Conservation (phyloP, 2,888 invertebrate species). For the Caenorhabditis sp. region DNA sequence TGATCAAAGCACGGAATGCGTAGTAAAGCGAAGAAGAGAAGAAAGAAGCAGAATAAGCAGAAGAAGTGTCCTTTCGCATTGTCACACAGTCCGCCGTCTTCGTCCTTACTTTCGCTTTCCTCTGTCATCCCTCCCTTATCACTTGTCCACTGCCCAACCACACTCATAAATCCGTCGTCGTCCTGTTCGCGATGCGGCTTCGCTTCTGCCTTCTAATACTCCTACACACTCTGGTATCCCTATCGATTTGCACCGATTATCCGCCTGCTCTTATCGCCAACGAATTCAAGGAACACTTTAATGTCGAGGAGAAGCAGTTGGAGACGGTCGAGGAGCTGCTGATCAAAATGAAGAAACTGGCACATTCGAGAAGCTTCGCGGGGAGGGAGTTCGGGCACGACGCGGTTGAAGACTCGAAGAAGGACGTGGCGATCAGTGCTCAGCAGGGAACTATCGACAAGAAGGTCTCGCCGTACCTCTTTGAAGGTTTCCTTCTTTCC, state of each 20-base stretch:
- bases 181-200: too few relatives aligned
- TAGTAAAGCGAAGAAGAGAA: too few relatives aligned
- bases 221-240: neutral
- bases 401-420: conserved; percentile 67
- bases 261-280: conserved; percentile 4
- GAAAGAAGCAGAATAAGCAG: too few relatives aligned
- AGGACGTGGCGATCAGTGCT: conserved; percentile 67
- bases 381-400: conserved; percentile 72
- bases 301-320: conserved; percentile 65
- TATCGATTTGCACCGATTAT: conserved; percentile 11
- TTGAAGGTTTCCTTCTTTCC: conserved; percentile 67
- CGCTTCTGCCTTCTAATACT: conserved; percentile 14
- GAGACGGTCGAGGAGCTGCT: conserved; percentile 67
- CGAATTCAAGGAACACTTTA: conserved; percentile 63
- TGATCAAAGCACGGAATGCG: neutral
- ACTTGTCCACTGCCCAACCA: neutral
- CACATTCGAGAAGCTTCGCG: conserved; percentile 69
- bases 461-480: conserved; percentile 72
- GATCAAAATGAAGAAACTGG: conserved; percentile 68
- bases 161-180: neutral
- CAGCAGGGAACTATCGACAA: conserved; percentile 72
- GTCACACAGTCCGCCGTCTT: neutral
- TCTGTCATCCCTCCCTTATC: neutral
- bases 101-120: conserved; percentile 6
- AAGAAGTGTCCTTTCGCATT: neutral